phyloP scores from a whole-genome alignment of 2,797 vertebrate genomes.

The Pseudochirops corinnae region DNA sequence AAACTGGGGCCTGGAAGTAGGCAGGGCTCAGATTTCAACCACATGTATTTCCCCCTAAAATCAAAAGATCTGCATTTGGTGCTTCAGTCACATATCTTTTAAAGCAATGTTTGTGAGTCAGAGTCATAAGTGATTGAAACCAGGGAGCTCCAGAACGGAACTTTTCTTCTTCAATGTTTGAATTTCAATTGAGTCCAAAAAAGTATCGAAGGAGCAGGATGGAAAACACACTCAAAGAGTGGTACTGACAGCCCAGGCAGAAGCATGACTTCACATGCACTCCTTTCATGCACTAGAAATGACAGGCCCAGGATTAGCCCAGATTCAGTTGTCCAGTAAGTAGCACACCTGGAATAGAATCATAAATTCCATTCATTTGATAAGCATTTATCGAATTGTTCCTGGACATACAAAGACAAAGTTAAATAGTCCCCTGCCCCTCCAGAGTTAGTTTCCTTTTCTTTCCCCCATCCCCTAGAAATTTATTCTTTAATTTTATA shows the following conservation, averaged over 20 bases:
- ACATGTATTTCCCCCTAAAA: slow-evolving; percentile 94
- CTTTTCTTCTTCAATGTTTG: slow-evolving; percentile 88
- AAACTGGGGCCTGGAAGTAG: slow-evolving; percentile 93
- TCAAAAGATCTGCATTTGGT: slow-evolving; percentile 94
- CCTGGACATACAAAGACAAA: neutral
- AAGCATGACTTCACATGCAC: neutral
- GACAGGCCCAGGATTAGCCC: neutral
- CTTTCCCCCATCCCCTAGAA: neutral
- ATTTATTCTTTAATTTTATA: neutral
- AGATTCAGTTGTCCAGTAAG: neutral
- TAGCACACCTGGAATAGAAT: neutral
- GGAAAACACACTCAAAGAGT: slow-evolving; percentile 69
- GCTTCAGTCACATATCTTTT: slow-evolving; percentile 88
- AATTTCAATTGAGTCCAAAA: slow-evolving; percentile 86
- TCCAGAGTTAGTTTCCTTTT: neutral
- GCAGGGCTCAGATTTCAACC: slow-evolving; percentile 94
- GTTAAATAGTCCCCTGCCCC: neutral
- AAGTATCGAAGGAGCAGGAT: slow-evolving; percentile 77
- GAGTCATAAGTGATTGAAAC: slow-evolving; percentile 90
- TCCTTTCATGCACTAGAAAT: neutral
- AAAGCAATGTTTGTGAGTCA: slow-evolving; percentile 87
- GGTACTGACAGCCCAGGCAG: rapidly evolving
- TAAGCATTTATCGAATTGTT: neutral
- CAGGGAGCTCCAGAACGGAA: slow-evolving; percentile 84
- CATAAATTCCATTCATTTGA: neutral